Base-by-base conservation (phyloP, 37 sponge, comb jelly and placozoan genomes). In the Chondrosia reniformis region DNA sequence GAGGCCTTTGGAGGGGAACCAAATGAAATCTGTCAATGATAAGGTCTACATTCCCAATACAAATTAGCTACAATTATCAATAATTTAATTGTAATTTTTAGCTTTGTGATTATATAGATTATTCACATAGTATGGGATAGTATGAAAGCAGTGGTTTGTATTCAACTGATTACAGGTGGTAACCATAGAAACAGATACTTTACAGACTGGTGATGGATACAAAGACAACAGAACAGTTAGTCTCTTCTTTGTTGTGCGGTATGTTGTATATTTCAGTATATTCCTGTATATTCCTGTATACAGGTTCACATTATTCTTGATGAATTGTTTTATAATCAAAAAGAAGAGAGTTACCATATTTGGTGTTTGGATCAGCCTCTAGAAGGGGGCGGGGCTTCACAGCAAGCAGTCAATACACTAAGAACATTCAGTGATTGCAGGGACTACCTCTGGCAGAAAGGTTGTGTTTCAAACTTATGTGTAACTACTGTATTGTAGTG, bases 241-340 rank as follows among this genome's bases (percentile, higher is more conserved):
- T 79, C n/a, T 9, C 32, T 46, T 1, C 31, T 43, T 33, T 74
- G 49, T 4, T 21, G n/a, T n/a, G n/a, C n/a, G n/a, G n/a, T n/a
- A 3, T 56, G 58, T 56, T 3, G n/a, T 56, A 49, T 49, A 19
- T 12, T 17, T 49, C 54, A 19, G 54, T n/a, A n/a, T n/a, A n/a
- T n/a, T n/a, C n/a, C n/a, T n/a, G n/a, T n/a, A n/a, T n/a, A n/a
- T n/a, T n/a, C n/a, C n/a, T n/a, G n/a, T n/a, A n/a, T n/a, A n/a
- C 3, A 93, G 88, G 98, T 95, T 30, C 81, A 85, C 36, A 90
- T 98, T n/a, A 65, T 98, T 31, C 95, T 98, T 78, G 93, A 98
- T 42, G 99, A 98, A 41, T 83, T 87, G 63, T 91, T 93, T 89
- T 98, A 82, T 78, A 92, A 92, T 64, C 62, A 57, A 0, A 32